Evolutionary conservation across 2,888 invertebrate species (phyloP), one percentile per base, ranked within the genome.

Genomic region (Megamerina dolium): DNA sequence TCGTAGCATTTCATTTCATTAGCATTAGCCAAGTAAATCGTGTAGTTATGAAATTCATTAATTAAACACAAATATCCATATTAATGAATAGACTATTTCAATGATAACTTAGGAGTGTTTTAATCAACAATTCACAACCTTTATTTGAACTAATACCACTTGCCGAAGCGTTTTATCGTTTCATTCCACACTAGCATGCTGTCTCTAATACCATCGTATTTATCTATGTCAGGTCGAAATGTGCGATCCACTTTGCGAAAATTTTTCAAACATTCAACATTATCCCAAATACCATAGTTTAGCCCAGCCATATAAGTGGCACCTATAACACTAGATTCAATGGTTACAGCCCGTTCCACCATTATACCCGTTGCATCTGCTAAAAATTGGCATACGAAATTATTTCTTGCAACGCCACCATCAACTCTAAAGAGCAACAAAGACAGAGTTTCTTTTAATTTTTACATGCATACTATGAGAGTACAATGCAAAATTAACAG

Each of bases 361-460:
- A 74, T 66, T 40, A 87, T 69, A 0, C 81, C 82, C 1, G 86
- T 85, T 41, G 93, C 74, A 67, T 95, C 89, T 0, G 94, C 82
- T 52, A 96, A 77, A 45, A 89, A 73, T 68, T 95, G 94, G 56
- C 89, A 83, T 32, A 96, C 75, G 64, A 96, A 96, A 70, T 93
- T 83, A 68, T 94, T 96, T 50, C 82, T 82, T 0, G 93, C 85
- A n/a, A 96, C 93, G n/a, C 96, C 96, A 3, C 96, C 96, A 69
- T 95, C 92, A 47, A 92, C 79, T 60, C 95, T 94, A 30, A 2
- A 44, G 48, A 35, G 21, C 20, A 17, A 13, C 6, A 19, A 40
- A 14, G 35, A 18, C 16, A 37, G 20, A 36, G 3, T 43, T 35
- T 10, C 23, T 37, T n/a, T 10, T 26, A 37, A 12, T 32, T 10